These are phyloP conservation scores for Glossosoma conforme DNA, from an alignment of 1,140 invertebrate species.

Conservation along the genomic window DNA sequence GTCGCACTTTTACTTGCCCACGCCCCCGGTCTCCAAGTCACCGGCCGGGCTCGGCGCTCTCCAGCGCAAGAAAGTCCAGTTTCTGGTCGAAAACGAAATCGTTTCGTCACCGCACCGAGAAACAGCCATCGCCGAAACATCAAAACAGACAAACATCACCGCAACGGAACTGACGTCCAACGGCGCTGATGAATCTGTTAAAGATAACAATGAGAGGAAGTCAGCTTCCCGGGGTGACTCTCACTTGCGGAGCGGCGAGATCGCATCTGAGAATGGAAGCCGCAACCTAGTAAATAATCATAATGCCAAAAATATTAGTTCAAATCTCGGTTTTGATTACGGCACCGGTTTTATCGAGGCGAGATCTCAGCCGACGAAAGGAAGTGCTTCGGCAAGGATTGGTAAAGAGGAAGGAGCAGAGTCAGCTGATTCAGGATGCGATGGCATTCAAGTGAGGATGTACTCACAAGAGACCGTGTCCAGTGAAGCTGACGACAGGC, in stretches of 20 bases:
- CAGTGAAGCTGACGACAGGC: too few relatives aligned
- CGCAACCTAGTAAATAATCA: conserved; percentile 23
- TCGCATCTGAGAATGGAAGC: conserved; percentile 12
- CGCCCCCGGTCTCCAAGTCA: conserved; percentile 46
- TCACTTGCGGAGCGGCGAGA: conserved; percentile 1
- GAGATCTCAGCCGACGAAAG: conserved; percentile 18
- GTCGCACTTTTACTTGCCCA: conserved; percentile 62
- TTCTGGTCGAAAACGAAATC: conserved; percentile 54
- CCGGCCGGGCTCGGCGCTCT: conserved; percentile 35
- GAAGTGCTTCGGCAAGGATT: conserved; percentile 14
- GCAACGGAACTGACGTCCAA: too few relatives aligned
- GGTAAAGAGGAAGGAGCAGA: conserved; percentile 11
- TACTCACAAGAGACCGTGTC: conserved; percentile 7
- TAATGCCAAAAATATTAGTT: conserved; percentile 17
- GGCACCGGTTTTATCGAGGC: background rate
- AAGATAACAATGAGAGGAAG: conserved; percentile 12
- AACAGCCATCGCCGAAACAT: background rate
- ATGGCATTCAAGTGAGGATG: conserved; percentile 14
- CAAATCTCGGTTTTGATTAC: background rate
- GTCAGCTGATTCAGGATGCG: background rate
- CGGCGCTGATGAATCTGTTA: conserved; percentile 11
- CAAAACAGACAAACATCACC: background rate
- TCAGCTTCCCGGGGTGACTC: conserved; percentile 2
- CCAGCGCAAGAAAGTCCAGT: conserved; percentile 55
- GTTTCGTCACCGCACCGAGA: conserved; percentile 27